phyloP scores from a whole-genome alignment of 2,888 invertebrate genomes.

The Trichopoda pennipes region DNA sequence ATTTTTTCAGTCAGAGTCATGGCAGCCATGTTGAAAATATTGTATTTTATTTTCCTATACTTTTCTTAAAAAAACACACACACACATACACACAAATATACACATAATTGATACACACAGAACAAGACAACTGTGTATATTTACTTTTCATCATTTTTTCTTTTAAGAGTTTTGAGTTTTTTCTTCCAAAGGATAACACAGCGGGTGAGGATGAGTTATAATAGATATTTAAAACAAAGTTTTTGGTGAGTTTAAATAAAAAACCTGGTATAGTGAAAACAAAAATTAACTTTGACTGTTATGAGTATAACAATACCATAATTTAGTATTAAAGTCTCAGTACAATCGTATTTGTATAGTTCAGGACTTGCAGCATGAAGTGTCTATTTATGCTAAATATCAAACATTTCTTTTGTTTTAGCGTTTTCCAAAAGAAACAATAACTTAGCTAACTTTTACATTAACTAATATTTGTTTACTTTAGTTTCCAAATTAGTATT shows the following conservation, averaged over 20 bases:
- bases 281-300: no score
- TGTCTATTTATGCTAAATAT: not conserved
- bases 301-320: not conserved
- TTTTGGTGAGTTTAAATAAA: conserved; percentile 41
- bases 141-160: conserved; percentile 41
- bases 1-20: conserved; percentile 54
- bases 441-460: conserved; percentile 19
- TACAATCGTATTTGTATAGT: not conserved
- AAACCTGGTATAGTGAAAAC: conserved; percentile 5
- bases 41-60: conserved; percentile 40
- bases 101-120: no score
- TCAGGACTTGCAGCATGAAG: not conserved
- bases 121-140: conserved; percentile 41
- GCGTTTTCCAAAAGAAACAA: not conserved
- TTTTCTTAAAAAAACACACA: conserved; percentile 45
- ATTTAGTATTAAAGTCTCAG: not conserved
- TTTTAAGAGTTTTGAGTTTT: conserved; percentile 40
- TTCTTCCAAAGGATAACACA: conserved; percentile 21
- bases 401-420: conserved; percentile 5
- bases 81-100: no score
- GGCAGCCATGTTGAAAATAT: conserved; percentile 67
- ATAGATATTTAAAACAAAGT: conserved; percentile 5
- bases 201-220: conserved; percentile 4
- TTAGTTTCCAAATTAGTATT: not conserved
- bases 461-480: not conserved